Conservation (phyloP, 2,797 vertebrate species). For the Ataeniobius toweri region DNA sequence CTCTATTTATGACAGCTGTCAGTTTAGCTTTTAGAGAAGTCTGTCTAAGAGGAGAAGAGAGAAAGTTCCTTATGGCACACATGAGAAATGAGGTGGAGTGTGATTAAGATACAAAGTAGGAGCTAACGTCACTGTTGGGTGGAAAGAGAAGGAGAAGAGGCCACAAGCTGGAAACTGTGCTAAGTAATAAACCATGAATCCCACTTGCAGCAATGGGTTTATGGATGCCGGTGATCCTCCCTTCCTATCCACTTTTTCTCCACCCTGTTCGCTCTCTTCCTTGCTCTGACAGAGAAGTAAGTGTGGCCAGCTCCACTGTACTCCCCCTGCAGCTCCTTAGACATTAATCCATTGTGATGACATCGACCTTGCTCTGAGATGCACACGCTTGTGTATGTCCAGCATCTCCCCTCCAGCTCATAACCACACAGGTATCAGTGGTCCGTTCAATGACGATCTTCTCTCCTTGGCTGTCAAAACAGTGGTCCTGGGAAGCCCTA, state of each 20-base stretch:
- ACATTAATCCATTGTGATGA: conserved; percentile 86
- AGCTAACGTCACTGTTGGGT: conserved; percentile 57
- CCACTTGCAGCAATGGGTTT: conserved; percentile 33
- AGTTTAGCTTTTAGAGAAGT: conserved; percentile 74
- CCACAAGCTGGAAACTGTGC: conserved; percentile 40
- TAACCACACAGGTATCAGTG: conserved; percentile 80
- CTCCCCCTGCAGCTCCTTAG: conserved; percentile 82
- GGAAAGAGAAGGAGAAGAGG: conserved; percentile 68
- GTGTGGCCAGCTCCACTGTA: conserved; percentile 78
- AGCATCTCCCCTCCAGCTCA: conserved; percentile 68
- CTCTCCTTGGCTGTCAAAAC: conserved; percentile 82
- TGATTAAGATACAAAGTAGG: conserved; percentile 67
- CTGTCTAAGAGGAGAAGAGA: conserved; percentile 72
- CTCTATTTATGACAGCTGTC: conserved; percentile 64
- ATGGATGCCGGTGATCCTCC: conserved; percentile 66
- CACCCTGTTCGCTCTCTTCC: conserved; percentile 61
- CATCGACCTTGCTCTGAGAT: conserved; percentile 85
- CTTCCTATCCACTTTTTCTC: conserved; percentile 55
- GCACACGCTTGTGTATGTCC: conserved; percentile 64
- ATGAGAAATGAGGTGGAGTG: conserved; percentile 57
- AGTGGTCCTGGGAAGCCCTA: conserved; percentile 76
- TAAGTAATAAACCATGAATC: conserved; percentile 19
- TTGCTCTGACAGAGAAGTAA: conserved; percentile 79
- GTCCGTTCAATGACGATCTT: conserved; percentile 81
- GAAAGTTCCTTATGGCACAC: conserved; percentile 74